phyloP scores from a whole-genome alignment of 2,888 invertebrate genomes.

The Furcula furcula region DNA sequence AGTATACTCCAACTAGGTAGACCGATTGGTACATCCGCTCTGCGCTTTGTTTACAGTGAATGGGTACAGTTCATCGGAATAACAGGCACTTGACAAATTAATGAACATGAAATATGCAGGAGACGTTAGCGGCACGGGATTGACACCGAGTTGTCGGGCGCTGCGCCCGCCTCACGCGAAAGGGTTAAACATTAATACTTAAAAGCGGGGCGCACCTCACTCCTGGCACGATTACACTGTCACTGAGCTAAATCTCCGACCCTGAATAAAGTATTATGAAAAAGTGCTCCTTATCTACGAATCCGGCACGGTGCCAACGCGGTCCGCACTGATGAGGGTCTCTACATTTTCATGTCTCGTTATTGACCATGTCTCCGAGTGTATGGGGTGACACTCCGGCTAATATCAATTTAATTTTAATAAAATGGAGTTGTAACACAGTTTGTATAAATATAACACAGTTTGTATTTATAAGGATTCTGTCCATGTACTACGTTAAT shows the following conservation, averaged over 20 bases:
- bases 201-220: conserved; percentile 63
- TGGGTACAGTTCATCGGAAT: conserved; percentile 19
- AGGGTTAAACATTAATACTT: conserved; percentile 79
- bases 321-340: conserved; percentile 70
- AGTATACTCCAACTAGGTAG: no score
- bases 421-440: no score
- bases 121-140: conserved; percentile 55
- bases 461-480: no score
- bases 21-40: neutral
- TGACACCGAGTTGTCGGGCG: conserved; percentile 69
- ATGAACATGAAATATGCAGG: conserved; percentile 74
- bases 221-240: conserved; percentile 77
- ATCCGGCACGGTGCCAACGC: conserved; percentile 39
- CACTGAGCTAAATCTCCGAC: conserved; percentile 69
- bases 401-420: no score
- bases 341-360: conserved; percentile 39
- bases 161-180: conserved; percentile 53
- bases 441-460: no score
- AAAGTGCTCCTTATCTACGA: conserved; percentile 76
- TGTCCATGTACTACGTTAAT: no score
- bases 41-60: conserved; percentile 10
- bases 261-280: conserved; percentile 80
- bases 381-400: no score
- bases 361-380: conserved; percentile 9
- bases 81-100: conserved; percentile 65